Evolutionary conservation across 2,888 invertebrate species (phyloP).

Genomic region (Panorpa germanica): DNA sequence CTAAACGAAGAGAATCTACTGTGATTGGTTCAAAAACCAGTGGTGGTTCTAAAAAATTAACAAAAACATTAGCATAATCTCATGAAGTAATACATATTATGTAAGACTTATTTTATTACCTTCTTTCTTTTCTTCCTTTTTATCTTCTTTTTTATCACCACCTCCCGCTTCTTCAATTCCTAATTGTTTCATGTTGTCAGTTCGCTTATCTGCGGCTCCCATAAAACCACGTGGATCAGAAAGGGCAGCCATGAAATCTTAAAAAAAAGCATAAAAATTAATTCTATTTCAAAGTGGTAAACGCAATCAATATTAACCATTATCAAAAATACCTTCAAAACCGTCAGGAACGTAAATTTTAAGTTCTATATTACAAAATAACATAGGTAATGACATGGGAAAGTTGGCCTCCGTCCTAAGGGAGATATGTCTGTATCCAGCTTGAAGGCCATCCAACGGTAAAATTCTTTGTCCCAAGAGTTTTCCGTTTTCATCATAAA

Average conservation of each 20-base stretch:
- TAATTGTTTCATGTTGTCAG: conserved; percentile 86
- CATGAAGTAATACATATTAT: too few relatives aligned
- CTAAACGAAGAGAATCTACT: conserved; percentile 65
- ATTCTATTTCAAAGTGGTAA: background rate
- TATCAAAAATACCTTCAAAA: conserved; percentile 53
- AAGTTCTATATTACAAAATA: conserved; percentile 96
- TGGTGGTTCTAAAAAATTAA: conserved; percentile 31
- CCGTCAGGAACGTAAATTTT: conserved; percentile 99
- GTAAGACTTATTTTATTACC: conserved; percentile 24
- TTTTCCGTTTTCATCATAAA: conserved; percentile 95
- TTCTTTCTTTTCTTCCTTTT: conserved; percentile 51
- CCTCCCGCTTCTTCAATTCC: conserved; percentile 70
- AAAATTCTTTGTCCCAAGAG: conserved; percentile 93
- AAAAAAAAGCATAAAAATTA: conserved; percentile 7
- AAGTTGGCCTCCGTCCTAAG: conserved; percentile 96
- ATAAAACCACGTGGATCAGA: conserved; percentile 88
- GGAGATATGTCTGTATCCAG: conserved; percentile 95
- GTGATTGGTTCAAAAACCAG: conserved; percentile 83
- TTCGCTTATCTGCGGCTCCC: conserved; percentile 69
- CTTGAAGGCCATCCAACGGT: conserved; percentile 93
- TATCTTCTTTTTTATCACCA: conserved; percentile 40
- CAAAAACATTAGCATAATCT: too few relatives aligned
- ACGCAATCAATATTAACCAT: background rate
- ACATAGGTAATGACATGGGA: conserved; percentile 95
- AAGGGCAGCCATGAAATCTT: conserved; percentile 93